Conservation (phyloP, 1,140 invertebrate genomes). For the Himalopsyche phryganea region DNA sequence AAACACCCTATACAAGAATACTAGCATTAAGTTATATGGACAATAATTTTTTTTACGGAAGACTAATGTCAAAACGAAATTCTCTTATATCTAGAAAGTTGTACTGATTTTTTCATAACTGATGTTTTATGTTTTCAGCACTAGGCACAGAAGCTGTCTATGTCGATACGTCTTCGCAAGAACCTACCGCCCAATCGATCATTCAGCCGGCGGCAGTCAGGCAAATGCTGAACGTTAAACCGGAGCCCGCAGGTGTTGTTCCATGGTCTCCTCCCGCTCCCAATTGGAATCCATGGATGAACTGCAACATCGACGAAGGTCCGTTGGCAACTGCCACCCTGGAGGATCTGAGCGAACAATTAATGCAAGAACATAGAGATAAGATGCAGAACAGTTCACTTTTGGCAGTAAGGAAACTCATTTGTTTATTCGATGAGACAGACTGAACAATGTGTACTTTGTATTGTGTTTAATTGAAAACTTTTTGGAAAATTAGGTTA, state of each 20-base stretch:
- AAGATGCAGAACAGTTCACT: constrained; percentile 60
- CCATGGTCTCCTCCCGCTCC: constrained; percentile 91
- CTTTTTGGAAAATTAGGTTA: no score
- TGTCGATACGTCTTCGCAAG: not conserved
- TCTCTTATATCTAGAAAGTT: no score
- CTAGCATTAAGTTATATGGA: no score
- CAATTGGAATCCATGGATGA: constrained; percentile 95
- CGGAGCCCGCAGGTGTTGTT: constrained; percentile 70
- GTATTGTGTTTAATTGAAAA: no score
- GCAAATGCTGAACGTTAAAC: constrained; percentile 42
- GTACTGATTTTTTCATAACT: no score
- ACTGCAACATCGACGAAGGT: constrained; percentile 83
- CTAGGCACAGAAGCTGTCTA: constrained; percentile 7
- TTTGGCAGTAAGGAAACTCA: constrained; percentile 40
- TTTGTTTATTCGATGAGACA: no score
- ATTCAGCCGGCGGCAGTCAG: constrained; percentile 29
- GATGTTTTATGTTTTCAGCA: not conserved
- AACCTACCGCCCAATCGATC: constrained; percentile 12
- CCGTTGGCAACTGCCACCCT: constrained; percentile 75
- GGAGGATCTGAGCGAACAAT: constrained; percentile 76
- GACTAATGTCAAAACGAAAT: no score
- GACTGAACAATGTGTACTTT: no score
- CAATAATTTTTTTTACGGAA: no score
- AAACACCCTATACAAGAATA: no score
- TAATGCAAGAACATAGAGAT: constrained; percentile 63